Base-by-base conservation (phyloP, 2,113 vertebrate genomes). In the Xenus cinereus region DNA sequence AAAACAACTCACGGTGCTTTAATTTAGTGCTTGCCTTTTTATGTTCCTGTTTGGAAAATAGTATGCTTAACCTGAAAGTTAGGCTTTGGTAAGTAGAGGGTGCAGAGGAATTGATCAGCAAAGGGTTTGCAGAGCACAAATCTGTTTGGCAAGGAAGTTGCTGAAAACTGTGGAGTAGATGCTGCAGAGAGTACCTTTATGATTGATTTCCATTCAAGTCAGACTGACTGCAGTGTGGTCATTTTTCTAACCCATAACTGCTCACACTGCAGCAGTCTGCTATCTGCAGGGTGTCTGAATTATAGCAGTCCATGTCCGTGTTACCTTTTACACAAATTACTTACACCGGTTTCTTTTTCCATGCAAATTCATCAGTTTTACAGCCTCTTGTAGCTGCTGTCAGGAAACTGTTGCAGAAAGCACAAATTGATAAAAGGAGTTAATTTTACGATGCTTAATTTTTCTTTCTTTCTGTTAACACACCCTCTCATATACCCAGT, bases 191-290 rank as follows among this genome's bases (percentile, higher is more conserved):
- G 97, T 98, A 98, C 98, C 98, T 98, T 98, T 98, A 97, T 98
- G 98, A 99, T 98, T 98, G 98, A 99, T 99, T 99, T 98, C 98
- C 98, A 98, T 98, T 98, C 98, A 98, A 98, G 98, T 98, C 98
- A 98, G 98, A 98, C 98, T 98, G 98, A 98, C 98, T 98, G 98
- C 98, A 98, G 97, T 93, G 97, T 98, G 98, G 98, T 98, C 98
- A 98, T 98, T 98, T 98, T 98, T 98, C 98, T 98, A 97, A 95
- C 96, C 98, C 97, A 80, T 98, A 98, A 98, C 98, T 97, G 98
- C 96, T 97, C 97, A 95, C 97, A 93, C 97, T 97, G 98, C 97
- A 97, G 98, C 97, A 98, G 97, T 95, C 97, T 98, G 97, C 96
- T 97, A 95, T 98, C 97, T 97, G 97, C 97, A 98, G 98, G 97